phyloP scores from a whole-genome alignment of 2,888 invertebrate genomes.

The Sepiola atlantica region DNA sequence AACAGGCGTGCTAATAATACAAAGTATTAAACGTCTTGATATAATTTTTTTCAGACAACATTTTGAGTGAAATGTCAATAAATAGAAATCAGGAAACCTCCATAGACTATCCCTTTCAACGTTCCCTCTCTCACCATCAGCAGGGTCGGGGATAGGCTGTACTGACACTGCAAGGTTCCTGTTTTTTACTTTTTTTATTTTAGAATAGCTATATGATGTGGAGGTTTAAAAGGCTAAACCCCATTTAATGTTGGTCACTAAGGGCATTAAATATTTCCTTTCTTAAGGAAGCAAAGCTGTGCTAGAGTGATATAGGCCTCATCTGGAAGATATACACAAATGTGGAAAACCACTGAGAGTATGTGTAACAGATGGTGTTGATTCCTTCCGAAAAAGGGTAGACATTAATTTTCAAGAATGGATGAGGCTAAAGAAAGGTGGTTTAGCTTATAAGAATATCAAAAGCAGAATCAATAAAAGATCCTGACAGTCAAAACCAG shows the following conservation, averaged over 20 bases:
- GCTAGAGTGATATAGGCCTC: not conserved
- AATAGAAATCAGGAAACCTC: no score
- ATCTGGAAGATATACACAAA: not conserved
- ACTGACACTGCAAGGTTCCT: no score
- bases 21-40: no score
- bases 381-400: not conserved
- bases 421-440: not conserved
- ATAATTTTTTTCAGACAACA: no score
- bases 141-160: no score
- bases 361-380: constrained; percentile 7
- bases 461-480: not conserved
- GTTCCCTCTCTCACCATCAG: no score
- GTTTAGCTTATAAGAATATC: not conserved
- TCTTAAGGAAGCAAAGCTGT: not conserved
- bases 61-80: no score
- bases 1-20: no score
- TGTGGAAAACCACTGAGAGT: not conserved
- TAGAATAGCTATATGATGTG: not conserved
- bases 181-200: no score
- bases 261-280: not conserved
- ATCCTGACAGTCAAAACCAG: not conserved
- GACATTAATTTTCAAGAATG: not conserved
- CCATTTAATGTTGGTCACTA: constrained; percentile 5
- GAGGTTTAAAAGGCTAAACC: not conserved
- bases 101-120: no score